Conservation (phyloP, 2,113 vertebrate genomes). For the Hypanus sabinus region DNA sequence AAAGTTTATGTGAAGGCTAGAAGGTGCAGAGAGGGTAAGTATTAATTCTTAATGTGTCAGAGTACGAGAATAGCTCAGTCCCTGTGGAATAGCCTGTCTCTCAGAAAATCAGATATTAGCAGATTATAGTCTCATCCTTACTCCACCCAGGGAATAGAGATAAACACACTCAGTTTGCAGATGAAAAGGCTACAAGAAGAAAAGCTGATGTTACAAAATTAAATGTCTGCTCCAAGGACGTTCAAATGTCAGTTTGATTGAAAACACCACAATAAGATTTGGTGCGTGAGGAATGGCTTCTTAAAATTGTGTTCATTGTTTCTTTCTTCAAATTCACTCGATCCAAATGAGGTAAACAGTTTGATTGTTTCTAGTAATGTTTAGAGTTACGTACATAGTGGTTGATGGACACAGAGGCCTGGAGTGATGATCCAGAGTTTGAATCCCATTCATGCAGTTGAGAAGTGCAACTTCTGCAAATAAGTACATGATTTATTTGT, state of each 20-base stretch:
- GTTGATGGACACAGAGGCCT: too few species aligned
- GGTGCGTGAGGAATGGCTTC: neutral
- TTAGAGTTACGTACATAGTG: too few species aligned
- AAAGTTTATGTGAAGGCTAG: conserved; percentile 54
- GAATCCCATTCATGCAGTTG: too few species aligned
- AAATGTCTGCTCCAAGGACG: conserved; percentile 46
- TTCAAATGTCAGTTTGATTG: conserved; percentile 42
- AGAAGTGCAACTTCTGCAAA: too few species aligned
- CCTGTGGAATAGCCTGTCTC: conserved; percentile 44
- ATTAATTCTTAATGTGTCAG: conserved; percentile 54
- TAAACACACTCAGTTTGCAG: conserved; percentile 50
- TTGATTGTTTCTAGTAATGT: neutral
- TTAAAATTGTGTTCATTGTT: neutral
- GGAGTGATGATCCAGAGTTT: too few species aligned
- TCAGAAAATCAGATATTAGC: conserved; percentile 53
- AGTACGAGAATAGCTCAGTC: conserved; percentile 49
- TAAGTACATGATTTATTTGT: too few species aligned
- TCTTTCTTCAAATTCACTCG: neutral
- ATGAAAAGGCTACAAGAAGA: conserved; percentile 44
- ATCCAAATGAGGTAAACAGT: neutral
- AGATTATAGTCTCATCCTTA: conserved; percentile 50
- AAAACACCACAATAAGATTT: conserved; percentile 35
- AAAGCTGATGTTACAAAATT: conserved; percentile 50
- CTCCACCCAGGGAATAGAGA: conserved; percentile 44
- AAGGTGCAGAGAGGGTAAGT: conserved; percentile 56